phyloP scores from a whole-genome alignment of 1,140 invertebrate species.

The Habropoda laboriosa region DNA sequence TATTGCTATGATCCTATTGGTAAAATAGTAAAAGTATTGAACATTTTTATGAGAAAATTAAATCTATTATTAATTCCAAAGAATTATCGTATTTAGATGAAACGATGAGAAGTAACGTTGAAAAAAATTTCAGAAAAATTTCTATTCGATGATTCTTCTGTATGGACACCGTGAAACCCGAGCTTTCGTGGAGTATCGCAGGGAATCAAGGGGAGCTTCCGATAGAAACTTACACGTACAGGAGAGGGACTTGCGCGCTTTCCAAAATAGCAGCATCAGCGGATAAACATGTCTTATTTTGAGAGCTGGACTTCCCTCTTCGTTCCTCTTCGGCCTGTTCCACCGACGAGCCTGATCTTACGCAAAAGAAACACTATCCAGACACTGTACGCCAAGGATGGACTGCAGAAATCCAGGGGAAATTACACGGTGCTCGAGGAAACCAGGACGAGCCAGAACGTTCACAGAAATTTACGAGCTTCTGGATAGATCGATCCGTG shows the following conservation, averaged over 20 bases:
- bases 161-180: constrained; percentile 24
- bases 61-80: background rate
- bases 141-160: no score
- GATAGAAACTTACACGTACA: constrained; percentile 57
- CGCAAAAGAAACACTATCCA: constrained; percentile 72
- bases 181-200: constrained; percentile 25
- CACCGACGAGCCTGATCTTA: constrained; percentile 55
- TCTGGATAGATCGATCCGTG: constrained; percentile 33
- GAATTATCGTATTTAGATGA: background rate
- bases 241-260: constrained; percentile 67
- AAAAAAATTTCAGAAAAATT: background rate
- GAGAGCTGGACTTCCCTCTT: constrained; percentile 60
- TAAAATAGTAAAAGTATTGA: background rate
- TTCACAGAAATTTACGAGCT: constrained; percentile 39
- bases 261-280: constrained; percentile 72
- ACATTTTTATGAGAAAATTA: background rate
- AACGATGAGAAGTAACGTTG: background rate
- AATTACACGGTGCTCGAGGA: constrained; percentile 33
- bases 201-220: constrained; percentile 43
- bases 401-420: constrained; percentile 57
- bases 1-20: background rate
- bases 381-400: constrained; percentile 60
- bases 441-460: constrained; percentile 39
- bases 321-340: constrained; percentile 41
- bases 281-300: constrained; percentile 74